A percentile compares a stretch with the other conserved stretches of the same genome.
Conservation (phyloP, 2,888 invertebrate genomes). For the Pammene fasciana region DNA sequence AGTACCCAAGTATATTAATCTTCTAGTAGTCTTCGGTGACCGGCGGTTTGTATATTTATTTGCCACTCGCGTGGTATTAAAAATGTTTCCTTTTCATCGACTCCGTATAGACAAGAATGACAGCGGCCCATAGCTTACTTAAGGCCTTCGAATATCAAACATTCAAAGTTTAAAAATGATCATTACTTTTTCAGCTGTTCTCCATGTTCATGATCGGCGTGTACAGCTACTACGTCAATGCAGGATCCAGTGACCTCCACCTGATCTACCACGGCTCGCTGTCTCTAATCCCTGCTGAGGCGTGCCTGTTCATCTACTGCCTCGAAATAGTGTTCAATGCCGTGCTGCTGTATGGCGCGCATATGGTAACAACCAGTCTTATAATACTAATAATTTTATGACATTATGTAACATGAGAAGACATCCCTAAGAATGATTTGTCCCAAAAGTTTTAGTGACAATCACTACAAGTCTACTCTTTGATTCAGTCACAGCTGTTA, state of each 20-base stretch:
- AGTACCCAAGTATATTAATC: too few relatives aligned
- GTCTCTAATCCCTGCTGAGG: slow-evolving; percentile 50
- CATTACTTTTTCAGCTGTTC: slow-evolving; percentile 58
- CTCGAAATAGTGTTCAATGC: slow-evolving; percentile 61
- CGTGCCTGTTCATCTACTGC: slow-evolving; percentile 61
- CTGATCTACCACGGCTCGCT: slow-evolving; percentile 55
- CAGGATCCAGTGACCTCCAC: slow-evolving; percentile 24
- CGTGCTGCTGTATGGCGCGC: slow-evolving; percentile 64
- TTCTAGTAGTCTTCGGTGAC: too few relatives aligned
- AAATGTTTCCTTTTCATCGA: too few relatives aligned
- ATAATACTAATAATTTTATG: too few relatives aligned
- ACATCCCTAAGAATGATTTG: too few relatives aligned
- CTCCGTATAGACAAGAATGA: too few relatives aligned
- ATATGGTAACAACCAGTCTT: slow-evolving; percentile 56
- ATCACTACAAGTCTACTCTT: too few relatives aligned
- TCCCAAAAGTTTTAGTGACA: too few relatives aligned
- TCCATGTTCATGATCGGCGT: slow-evolving; percentile 64
- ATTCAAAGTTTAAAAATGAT: neutral
- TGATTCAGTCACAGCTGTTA: too few relatives aligned
- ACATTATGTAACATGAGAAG: too few relatives aligned
- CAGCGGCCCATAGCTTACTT: neutral
- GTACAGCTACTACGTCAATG: slow-evolving; percentile 60
- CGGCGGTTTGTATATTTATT: too few relatives aligned
- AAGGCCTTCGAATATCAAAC: neutral
- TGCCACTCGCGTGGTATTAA: too few relatives aligned